A percentile compares a stretch with the other conserved stretches of the same genome.
phyloP scores from a whole-genome alignment of 2,888 invertebrate species.

The Blera fallax region DNA sequence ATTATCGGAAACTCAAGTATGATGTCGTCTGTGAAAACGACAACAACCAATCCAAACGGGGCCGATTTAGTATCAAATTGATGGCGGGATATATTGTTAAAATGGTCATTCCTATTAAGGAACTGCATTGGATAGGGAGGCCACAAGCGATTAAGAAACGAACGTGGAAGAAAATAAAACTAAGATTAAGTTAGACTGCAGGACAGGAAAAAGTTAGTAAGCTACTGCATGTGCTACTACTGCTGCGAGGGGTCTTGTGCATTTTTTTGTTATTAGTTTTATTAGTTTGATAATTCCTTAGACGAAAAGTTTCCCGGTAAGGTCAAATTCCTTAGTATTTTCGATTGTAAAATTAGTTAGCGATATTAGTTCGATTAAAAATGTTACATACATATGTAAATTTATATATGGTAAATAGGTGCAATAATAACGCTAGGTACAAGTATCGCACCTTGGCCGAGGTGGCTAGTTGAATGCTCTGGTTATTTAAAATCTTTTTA shows the following conservation, averaged over 20 bases:
- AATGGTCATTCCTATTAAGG: background rate
- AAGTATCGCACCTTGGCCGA: too few relatives aligned
- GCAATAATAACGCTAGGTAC: too few relatives aligned
- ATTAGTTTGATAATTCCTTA: too few relatives aligned
- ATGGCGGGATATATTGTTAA: slow-evolving; percentile 33
- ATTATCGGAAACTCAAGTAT: slow-evolving; percentile 41
- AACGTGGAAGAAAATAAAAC: background rate
- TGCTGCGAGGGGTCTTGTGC: slow-evolving; percentile 52
- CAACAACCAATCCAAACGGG: slow-evolving; percentile 50
- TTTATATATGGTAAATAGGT: too few relatives aligned
- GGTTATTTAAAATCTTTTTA: too few relatives aligned
- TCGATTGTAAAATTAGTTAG: too few relatives aligned
- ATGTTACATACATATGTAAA: too few relatives aligned
- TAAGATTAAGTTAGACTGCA: background rate
- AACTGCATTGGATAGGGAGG: background rate
- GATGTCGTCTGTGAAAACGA: slow-evolving; percentile 42
- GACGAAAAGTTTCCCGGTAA: background rate
- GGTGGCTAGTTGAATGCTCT: too few relatives aligned
- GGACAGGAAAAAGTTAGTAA: slow-evolving; percentile 16
- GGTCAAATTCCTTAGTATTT: background rate
- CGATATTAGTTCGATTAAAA: too few relatives aligned
- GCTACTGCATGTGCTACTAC: slow-evolving; percentile 64
- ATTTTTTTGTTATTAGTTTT: slow-evolving; percentile 26
- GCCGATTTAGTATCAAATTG: slow-evolving; percentile 64
- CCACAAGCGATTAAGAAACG: background rate